Conservation (phyloP, 1,140 invertebrate species). For the Schlechtendalia chinensis region DNA sequence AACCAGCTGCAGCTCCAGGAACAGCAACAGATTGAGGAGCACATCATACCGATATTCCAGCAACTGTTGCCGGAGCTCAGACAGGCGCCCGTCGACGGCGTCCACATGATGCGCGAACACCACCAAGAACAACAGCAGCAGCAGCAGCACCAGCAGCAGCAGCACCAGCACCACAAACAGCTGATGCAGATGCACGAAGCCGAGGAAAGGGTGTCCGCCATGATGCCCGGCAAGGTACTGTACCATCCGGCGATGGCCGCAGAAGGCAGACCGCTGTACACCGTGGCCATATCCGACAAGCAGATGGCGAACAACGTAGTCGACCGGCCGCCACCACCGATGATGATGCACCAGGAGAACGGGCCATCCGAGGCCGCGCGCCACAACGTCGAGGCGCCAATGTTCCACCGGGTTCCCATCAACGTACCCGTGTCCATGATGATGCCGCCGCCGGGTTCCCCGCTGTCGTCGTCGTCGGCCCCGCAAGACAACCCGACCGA, state of each 20-base stretch:
- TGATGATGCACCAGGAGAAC: neutral
- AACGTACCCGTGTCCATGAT: conserved; percentile 46
- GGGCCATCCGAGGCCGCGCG: neutral
- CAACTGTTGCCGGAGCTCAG: conserved; percentile 39
- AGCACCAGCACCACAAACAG: conserved; percentile 30
- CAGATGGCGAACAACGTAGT: neutral
- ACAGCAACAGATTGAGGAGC: conserved; percentile 51
- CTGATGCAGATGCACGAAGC: conserved; percentile 22
- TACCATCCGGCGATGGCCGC: conserved; percentile 51
- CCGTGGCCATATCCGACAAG: conserved; percentile 45
- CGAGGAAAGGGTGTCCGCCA: neutral
- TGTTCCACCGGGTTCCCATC: conserved; percentile 51
- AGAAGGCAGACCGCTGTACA: conserved; percentile 49
- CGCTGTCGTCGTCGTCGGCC: neutral
- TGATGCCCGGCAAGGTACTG: conserved; percentile 46
- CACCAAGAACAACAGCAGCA: neutral
- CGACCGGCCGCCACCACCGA: too few relatives aligned
- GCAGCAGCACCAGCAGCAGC: neutral
- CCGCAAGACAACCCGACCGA: conserved; percentile 29
- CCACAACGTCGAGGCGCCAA: conserved; percentile 46
- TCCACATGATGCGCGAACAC: neutral
- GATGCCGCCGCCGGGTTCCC: neutral
- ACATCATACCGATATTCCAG: conserved; percentile 52
- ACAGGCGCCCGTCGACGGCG: neutral
- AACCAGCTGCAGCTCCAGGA: conserved; percentile 40